Base-by-base conservation (phyloP, 1,140 invertebrate genomes). In the Tetranychus urticae region DNA sequence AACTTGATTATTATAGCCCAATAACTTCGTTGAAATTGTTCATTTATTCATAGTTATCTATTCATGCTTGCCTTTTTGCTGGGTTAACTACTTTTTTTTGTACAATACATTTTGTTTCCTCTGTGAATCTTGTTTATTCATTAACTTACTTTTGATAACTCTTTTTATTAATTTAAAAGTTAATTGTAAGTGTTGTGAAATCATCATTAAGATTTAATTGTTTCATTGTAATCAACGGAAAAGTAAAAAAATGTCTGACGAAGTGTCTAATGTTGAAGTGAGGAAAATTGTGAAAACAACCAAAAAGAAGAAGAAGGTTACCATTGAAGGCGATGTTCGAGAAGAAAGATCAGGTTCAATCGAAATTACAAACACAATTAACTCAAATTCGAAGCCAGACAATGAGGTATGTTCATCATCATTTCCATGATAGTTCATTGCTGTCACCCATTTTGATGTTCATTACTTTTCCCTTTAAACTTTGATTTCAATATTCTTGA, bases 231-330 rank as follows among this genome's bases (percentile, higher is more conserved):
- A 47, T 47, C 8, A n/a, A 47, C 2, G 2, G 46, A 8, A 47
- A 47, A 23, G 23, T 54, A 5, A 34, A 8, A 57, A 57, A 10
- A 59, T 59, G 58, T 59, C 58, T 34, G 58, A 59, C 23, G 58
- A 59, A 59, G 56, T 57, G 7, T 57, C 56, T 8, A 57, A 45
- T 23, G 37, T 59, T 31, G 58, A 59, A 45, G 58, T 59, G n/a
- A 14, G 46, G 46, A 59, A 59, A 48, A 36, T 59, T 6, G 46
- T 47, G 6, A 59, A 59, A 37, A 48, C 46, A 8, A 48, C 46
- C 10, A 59, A 59, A 46, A 59, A 59, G 58, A 59, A 59, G 45
- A 59, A 59, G 39, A 59, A 48, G 13, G 58, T 59, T 13, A 59
- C 58, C 37, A 59, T 59, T 31, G 58, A 59, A 34, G 58, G 39